Conservation (phyloP, 2,113 vertebrate genomes). For the Phalacrocorax carbo region DNA sequence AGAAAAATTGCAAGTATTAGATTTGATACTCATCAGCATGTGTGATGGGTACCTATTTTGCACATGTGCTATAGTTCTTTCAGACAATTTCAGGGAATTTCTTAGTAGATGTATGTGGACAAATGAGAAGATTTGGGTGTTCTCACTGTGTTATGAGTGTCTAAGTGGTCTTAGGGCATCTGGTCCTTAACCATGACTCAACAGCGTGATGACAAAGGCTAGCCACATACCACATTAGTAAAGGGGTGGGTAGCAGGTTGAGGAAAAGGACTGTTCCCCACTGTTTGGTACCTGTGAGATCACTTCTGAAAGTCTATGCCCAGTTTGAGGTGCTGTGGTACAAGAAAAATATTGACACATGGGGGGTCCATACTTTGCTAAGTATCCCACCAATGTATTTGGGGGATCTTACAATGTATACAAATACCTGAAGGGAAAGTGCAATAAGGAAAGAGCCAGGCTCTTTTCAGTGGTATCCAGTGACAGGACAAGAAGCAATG, state of each 20-base stretch:
- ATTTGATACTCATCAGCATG: neutral
- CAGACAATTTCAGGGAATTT: neutral
- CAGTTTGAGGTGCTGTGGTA: neutral
- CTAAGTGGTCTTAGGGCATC: neutral
- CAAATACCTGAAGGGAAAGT: neutral
- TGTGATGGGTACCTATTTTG: neutral
- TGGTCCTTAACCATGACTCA: neutral
- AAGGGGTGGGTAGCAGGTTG: neutral
- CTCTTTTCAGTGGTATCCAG: no score
- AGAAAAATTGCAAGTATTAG: neutral
- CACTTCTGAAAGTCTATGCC: neutral
- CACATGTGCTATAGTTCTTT: neutral
- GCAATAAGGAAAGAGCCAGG: neutral
- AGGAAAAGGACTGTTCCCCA: neutral
- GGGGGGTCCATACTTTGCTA: neutral
- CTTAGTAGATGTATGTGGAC: neutral
- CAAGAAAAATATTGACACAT: neutral
- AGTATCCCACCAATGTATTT: neutral
- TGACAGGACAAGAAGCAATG: neutral
- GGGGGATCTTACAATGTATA: neutral
- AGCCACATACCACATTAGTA: neutral
- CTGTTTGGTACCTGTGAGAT: neutral
- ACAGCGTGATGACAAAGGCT: neutral
- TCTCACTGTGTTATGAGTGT: neutral
- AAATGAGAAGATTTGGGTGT: neutral